Evolutionary conservation across 1,140 invertebrate species (phyloP), one percentile per base, ranked within the genome.

Genomic region (Calephelis virginiensis): DNA sequence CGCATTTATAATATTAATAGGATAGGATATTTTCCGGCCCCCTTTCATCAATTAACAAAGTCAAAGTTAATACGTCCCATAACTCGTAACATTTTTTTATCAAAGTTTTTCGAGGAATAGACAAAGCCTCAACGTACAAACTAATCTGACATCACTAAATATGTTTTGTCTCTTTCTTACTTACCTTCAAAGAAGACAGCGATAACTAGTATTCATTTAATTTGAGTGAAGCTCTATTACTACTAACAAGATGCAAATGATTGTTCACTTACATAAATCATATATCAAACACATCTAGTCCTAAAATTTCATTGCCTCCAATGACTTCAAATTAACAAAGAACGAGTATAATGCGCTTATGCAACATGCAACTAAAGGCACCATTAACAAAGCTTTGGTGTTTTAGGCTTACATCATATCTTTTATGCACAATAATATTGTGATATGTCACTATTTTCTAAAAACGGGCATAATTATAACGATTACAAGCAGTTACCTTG

Each of bases 391-490:
- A 59, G 56, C 12, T 59, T 38, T n/a, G 12, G 56, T 28, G n/a
- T 38, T 12, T 38, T 40, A 13, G 28, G 2, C 37, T 59, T 59
- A 59, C 56, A 37, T 59, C 56, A 59, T 59, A 59, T 37, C 38
- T 59, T 37, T 59, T 59, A 59, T 59, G 56, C 37, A 59, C 56
- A 37, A 59, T 59, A 59, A 59, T 59, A 59, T 59, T 59, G 38
- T 59, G 56, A 59, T 59, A 59, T 59, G 56, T 59, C 56, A 59
- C 56, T 59, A 59, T 59, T 59, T 47, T 63, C 61, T 63, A 46
- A 63, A 63, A 47, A 63, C 46, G 46, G 46, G 14, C 14, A 63
- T 63, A 63, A 63, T 63, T 47, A 48, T 48, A 45, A 46, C 61
- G 17, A 63, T 63, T 59, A 59, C 56, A 38, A 59, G 56, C 56